Conservation (phyloP, 35 echinoderm and acorn worm species). For the Lytechinus variegatus region DNA sequence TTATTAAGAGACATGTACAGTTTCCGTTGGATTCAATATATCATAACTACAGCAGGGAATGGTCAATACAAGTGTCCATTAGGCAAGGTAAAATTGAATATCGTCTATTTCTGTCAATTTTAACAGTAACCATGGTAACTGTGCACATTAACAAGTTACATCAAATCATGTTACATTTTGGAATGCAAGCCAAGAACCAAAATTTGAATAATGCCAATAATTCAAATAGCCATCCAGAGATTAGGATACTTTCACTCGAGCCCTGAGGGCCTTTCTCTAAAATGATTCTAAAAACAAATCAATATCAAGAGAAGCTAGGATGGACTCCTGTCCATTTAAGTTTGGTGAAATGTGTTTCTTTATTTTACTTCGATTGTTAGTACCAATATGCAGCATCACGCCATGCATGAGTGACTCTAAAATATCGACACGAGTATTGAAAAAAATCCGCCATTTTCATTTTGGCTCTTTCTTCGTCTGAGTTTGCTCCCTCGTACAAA, state of each 20-base stretch:
- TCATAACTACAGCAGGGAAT: no score
- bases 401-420: not conserved
- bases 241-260: not conserved
- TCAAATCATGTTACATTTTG: not conserved
- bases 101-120: no score
- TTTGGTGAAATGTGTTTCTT: not conserved
- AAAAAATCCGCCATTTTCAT: not conserved
- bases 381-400: not conserved
- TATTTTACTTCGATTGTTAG: not conserved
- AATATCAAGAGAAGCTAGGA: not conserved
- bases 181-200: not conserved
- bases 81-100: no score
- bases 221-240: not conserved
- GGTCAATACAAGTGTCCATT: no score
- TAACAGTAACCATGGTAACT: not conserved
- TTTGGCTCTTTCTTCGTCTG: not conserved
- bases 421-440: not conserved
- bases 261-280: not conserved
- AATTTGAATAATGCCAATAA: not conserved
- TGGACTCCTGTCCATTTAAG: not conserved
- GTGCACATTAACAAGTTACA: not conserved
- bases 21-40: no score
- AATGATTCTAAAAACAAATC: slow-evolving; percentile 14
- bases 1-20: no score
- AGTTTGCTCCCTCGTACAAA: slow-evolving; percentile 29